Base-by-base conservation (phyloP, 1,140 invertebrate species). In the Trichonephila inaurata region DNA sequence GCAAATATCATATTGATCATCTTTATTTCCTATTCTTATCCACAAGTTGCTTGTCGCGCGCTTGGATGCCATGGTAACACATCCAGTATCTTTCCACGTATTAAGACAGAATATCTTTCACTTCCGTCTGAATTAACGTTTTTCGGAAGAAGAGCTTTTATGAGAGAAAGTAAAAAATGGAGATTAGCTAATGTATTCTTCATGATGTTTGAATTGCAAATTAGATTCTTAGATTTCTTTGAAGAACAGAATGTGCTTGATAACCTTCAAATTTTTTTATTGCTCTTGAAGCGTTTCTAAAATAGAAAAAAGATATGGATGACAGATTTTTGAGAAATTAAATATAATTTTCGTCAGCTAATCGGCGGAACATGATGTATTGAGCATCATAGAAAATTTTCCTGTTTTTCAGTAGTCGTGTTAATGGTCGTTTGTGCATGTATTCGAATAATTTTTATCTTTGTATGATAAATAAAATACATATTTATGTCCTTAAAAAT, bases 51-150 rank as follows among this genome's bases (percentile, higher is more conserved):
- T 77, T n/a, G 66, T 10, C 69, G 28, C 28, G 16, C 69, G 18
- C 28, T 18, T 77, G 69, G 28, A 19, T 77, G 61, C 14, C 19
- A 21, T 62, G 4, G 33, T 16, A 18, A 28, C 5, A 28, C 16
- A 77, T 77, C 16, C 69, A 16, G 12, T 19, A 77, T 77, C 69
- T 40, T 33, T 24, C 28, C 28, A 18, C 12, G 18, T 12, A 77
- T 10, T 14, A 28, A 18, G 69, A 6, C 28, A 51, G 21, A 18
- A 51, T 51, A 83, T 58, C 4, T 40, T 24, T 83, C 7, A 51
- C 12, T 83, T 83, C 44, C 44, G 82, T 51, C 19, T 58, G 82
- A 83, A n/a, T 83, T 83, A 83, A 83, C 51, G 82, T 40, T 58
- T n/a, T 58, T 83, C 12, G 82, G 44, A 83, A 83, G 82, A 24